A percentile compares a stretch with the other conserved stretches of the same genome.
These are phyloP conservation scores for Muntiacus reevesi DNA, from an alignment of 2,113 vertebrate species.

Conservation along the genomic window DNA sequence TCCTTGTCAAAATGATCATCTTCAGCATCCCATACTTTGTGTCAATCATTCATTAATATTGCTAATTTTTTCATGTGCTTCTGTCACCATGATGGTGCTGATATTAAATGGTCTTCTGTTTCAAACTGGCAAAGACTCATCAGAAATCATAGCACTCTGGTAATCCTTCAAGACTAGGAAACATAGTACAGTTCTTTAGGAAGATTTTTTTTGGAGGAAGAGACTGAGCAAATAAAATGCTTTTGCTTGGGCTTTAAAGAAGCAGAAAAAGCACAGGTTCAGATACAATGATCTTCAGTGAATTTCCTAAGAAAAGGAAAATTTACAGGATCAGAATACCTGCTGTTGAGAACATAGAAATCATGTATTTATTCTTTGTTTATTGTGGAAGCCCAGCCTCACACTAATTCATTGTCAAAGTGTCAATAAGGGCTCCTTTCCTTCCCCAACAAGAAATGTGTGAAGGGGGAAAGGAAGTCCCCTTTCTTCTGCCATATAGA, in stretches of 20 bases:
- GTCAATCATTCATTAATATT: not conserved
- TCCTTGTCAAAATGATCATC: not conserved
- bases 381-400: not conserved
- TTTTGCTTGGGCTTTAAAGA: not conserved
- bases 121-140: not conserved
- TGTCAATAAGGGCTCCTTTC: not conserved
- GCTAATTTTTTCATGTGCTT: not conserved
- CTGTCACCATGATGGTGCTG: not conserved
- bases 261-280: not conserved
- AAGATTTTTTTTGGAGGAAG: not conserved
- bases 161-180: not conserved
- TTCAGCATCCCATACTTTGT: not conserved
- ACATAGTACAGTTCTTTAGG: not conserved
- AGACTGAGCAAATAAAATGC: not conserved
- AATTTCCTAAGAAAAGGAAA: not conserved
- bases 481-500: not conserved
- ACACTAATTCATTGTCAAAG: not conserved
- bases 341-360: not conserved
- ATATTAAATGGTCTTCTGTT: not conserved
- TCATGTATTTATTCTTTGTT: not conserved
- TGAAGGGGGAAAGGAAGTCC: not conserved
- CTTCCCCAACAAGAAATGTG: not conserved
- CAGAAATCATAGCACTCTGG: not conserved
- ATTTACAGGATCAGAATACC: not conserved
- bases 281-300: not conserved